These are phyloP conservation scores for Erethizon dorsatum DNA, from an alignment of 2,797 vertebrate species.

Conservation along the genomic window DNA sequence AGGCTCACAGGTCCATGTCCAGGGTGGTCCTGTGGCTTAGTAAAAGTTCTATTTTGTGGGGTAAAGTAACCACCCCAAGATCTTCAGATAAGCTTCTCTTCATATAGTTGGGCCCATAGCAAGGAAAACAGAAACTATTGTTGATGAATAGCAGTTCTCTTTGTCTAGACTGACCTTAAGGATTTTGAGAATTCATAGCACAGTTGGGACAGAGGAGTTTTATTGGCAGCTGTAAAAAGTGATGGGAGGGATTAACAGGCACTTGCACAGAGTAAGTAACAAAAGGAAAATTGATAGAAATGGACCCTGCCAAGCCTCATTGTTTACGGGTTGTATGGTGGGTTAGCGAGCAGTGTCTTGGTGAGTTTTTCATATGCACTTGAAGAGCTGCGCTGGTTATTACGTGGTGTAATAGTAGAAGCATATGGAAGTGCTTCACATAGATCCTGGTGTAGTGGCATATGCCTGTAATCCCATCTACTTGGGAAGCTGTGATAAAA, in stretches of 20 bases:
- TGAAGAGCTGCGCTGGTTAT: neutral
- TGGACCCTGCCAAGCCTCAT: neutral
- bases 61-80: conserved; percentile 26
- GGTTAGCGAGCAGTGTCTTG: neutral
- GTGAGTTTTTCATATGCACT: neutral
- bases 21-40: neutral
- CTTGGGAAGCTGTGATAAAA: neutral
- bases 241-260: neutral
- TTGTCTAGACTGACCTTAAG: neutral
- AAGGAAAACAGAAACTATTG: conserved; percentile 27
- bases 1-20: neutral
- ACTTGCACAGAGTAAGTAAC: neutral
- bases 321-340: neutral
- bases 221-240: neutral
- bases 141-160: conserved; percentile 23
- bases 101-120: neutral
- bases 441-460: neutral
- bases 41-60: neutral
- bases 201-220: neutral
- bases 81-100: conserved; percentile 36
- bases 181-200: conserved; percentile 45
- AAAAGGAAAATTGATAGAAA: conserved; percentile 7
- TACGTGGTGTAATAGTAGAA: neutral
- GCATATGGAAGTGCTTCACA: neutral
- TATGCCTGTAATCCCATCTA: neutral